A percentile compares a stretch with the other conserved stretches of the same genome.
Evolutionary conservation across 1,140 invertebrate species (phyloP).

Genomic region (Drosophila suzukii): DNA sequence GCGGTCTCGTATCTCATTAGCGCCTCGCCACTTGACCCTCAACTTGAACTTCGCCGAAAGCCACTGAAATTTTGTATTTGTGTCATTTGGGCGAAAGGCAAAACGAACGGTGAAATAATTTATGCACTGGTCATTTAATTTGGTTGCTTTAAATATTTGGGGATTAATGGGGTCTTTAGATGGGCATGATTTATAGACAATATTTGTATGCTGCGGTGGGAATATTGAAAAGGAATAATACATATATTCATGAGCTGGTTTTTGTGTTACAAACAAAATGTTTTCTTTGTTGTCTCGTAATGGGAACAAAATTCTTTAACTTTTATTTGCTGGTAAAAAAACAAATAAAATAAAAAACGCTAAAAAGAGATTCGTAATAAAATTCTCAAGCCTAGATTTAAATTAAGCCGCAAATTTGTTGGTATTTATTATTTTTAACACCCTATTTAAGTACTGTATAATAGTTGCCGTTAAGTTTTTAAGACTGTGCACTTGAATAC

Average conservation of each 20-base stretch:
- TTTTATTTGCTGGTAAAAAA: not conserved
- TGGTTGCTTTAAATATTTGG: conserved; percentile 17
- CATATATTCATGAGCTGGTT: conserved; percentile 16
- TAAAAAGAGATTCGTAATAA: too few relatives aligned
- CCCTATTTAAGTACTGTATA: not conserved
- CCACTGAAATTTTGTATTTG: conserved; percentile 32
- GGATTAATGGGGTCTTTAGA: conserved; percentile 9
- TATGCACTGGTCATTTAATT: conserved; percentile 45
- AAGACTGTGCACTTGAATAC: not conserved
- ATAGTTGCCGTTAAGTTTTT: not conserved
- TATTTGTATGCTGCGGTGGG: not conserved
- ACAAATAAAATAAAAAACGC: not conserved
- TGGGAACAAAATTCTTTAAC: not conserved
- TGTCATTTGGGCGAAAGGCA: conserved; percentile 35
- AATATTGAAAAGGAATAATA: conserved; percentile 16
- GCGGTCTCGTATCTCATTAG: conserved; percentile 66
- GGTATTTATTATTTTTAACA: not conserved
- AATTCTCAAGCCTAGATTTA: too few relatives aligned
- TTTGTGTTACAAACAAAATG: not conserved
- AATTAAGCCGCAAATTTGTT: not conserved
- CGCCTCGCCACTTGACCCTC: conserved; percentile 55
- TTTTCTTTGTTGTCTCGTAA: conserved; percentile 3
- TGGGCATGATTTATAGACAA: conserved; percentile 22
- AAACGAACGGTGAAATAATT: conserved; percentile 14
- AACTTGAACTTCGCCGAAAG: conserved; percentile 67